These are phyloP conservation scores for Pholis gunnellus DNA, from an alignment of 2,113 vertebrate species.

Conservation along the genomic window DNA sequence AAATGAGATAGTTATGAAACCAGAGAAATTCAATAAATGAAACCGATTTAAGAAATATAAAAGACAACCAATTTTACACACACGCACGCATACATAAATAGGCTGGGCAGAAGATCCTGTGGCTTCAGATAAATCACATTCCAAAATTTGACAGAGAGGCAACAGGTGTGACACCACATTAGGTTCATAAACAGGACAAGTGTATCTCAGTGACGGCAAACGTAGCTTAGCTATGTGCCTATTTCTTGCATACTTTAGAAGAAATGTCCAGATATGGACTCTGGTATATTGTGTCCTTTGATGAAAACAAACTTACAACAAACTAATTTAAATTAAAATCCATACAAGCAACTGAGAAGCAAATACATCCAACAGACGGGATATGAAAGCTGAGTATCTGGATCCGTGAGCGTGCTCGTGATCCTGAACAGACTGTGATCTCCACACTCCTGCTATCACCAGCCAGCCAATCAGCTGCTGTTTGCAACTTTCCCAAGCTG, in stretches of 20 bases:
- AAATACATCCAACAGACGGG: background rate
- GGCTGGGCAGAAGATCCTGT: too few relatives aligned
- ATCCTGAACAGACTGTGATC: background rate
- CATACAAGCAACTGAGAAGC: background rate
- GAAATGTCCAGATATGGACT: too few relatives aligned
- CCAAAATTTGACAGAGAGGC: too few relatives aligned
- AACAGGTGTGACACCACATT: too few relatives aligned
- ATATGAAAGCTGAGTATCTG: conserved; percentile 1
- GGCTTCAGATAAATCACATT: too few relatives aligned
- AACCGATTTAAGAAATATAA: background rate
- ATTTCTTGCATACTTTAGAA: too few relatives aligned
- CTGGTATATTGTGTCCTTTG: background rate
- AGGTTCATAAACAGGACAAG: too few relatives aligned
- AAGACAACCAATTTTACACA: background rate
- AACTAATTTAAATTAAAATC: background rate
- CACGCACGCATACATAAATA: too few relatives aligned
- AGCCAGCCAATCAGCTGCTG: conserved; percentile 26
- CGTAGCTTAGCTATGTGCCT: too few relatives aligned
- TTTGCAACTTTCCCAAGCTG: background rate
- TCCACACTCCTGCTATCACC: background rate
- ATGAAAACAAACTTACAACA: background rate
- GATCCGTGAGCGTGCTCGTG: background rate
- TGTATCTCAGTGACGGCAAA: too few relatives aligned
- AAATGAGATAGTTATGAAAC: too few relatives aligned
- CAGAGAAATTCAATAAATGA: background rate